Evolutionary conservation across 2,797 vertebrate genomes (phyloP), one percentile per base, ranked within the genome.

Genomic region (Alcedo atthis): DNA sequence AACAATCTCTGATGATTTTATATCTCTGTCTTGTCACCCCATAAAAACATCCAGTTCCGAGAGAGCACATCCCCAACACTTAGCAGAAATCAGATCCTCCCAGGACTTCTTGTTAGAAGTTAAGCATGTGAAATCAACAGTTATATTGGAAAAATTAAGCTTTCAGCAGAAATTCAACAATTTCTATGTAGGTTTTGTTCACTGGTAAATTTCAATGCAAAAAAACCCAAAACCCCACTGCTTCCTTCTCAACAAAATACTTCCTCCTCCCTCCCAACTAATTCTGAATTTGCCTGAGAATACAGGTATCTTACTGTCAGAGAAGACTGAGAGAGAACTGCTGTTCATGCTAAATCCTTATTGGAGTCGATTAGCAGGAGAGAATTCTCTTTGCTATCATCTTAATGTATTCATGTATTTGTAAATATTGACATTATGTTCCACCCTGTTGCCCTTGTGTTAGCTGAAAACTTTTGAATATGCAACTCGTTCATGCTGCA

Each of bases 381-480:
- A 81, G 45, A 79, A 73, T 90, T 81, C 37, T 91, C 2, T 0
- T 77, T 61, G 40, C 70, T 86, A 28, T 92, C 88, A 68, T 53
- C 42, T 81, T 89, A 77, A 90, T 85, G 24, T 89, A 94, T 89
- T 94, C 25, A 22, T 90, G 14, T 94, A 74, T 94, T 94, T 92
- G 82, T 87, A 95, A 94, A 94, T 87, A 92, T 90, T 96, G 87
- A 87, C 67, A 21, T 61, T 68, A 20, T 40, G 21, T 82, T 95
- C 42, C 24, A 22, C 73, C 75, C 13, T 61, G 49, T 71, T 85
- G 51, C 57, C 81, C 89, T 68, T 86, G 35, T 46, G 64, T 90
- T 94, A 76, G 64, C 5, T 76, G 63, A 85, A 85, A 89, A 49
- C 45, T 83, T 84, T 80, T 85, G 49, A 81, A 62, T 82, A 63